Conservation (phyloP, 2,797 vertebrate genomes). For the Enteromius trimaculatus region DNA sequence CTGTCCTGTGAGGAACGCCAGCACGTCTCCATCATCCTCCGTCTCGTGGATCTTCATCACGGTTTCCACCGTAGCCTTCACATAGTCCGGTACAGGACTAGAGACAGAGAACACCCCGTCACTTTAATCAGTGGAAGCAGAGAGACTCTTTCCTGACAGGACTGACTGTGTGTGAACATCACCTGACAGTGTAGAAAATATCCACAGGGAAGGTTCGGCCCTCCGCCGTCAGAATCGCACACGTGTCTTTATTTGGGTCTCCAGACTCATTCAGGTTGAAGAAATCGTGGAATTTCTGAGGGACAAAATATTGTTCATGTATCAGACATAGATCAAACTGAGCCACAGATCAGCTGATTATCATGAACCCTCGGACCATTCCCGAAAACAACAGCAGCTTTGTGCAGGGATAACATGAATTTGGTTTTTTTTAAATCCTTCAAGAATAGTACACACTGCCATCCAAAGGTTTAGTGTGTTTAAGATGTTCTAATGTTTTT, state of each 20-base stretch:
- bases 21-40: constrained; percentile 92
- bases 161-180: constrained; percentile 14
- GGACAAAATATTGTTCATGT: not conserved
- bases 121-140: not conserved
- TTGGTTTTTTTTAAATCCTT: not conserved
- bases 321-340: not conserved
- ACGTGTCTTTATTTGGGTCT: constrained; percentile 93
- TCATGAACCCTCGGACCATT: not conserved
- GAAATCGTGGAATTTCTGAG: constrained; percentile 96
- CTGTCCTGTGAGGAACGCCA: constrained; percentile 97
- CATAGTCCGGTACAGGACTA: constrained; percentile 96
- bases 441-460: not conserved
- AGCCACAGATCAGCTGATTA: not conserved
- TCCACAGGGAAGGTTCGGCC: constrained; percentile 95
- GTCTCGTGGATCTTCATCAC: constrained; percentile 97
- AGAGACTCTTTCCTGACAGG: not conserved
- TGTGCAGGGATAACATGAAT: not conserved
- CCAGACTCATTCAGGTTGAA: constrained; percentile 94
- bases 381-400: not conserved
- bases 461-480: not conserved
- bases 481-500: not conserved
- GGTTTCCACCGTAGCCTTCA: constrained; percentile 96
- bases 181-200: constrained; percentile 97
- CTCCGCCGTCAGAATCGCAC: constrained; percentile 93
- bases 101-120: not conserved